These are phyloP conservation scores for Volucella zonaria DNA, from an alignment of 2,888 invertebrate species.

Conservation along the genomic window DNA sequence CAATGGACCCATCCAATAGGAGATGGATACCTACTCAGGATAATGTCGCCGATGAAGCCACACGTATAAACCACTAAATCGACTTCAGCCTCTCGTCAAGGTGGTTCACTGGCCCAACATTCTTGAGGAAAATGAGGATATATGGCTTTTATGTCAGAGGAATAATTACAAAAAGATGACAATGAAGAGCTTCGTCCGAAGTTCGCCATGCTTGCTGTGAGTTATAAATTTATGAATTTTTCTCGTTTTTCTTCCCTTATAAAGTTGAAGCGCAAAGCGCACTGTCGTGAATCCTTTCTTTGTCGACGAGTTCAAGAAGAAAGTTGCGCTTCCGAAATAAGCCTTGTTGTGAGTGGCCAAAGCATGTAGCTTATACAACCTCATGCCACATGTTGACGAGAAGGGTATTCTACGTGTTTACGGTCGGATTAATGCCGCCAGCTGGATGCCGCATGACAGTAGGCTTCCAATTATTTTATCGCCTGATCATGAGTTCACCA, in stretches of 20 bases:
- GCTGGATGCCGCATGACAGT: too few relatives aligned
- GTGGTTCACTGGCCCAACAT: not conserved
- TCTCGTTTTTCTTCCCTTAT: not conserved
- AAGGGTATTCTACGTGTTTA: too few relatives aligned
- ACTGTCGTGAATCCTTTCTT: not conserved
- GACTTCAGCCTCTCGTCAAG: not conserved
- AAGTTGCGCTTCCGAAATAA: too few relatives aligned
- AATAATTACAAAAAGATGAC: not conserved
- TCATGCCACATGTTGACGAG: too few relatives aligned
- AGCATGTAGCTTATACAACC: too few relatives aligned
- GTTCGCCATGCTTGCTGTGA: not conserved
- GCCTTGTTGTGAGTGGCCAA: too few relatives aligned
- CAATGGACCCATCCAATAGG: constrained; percentile 42
- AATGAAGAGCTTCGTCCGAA: not conserved
- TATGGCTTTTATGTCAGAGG: not conserved
- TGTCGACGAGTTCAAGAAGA: too few relatives aligned
- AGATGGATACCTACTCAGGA: constrained; percentile 54
- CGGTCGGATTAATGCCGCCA: too few relatives aligned
- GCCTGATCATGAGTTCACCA: not conserved
- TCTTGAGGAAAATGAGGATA: not conserved
- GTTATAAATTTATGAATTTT: not conserved
- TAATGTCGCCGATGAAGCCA: constrained; percentile 40
- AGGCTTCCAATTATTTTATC: not conserved
- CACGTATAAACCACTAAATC: constrained; percentile 14
- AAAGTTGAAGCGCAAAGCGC: not conserved